Percentiles rank a stretch among this genome's conserved stretches.
phyloP scores from a whole-genome alignment of 2,797 vertebrate genomes.

The Rhadinocentrus ornatus region DNA sequence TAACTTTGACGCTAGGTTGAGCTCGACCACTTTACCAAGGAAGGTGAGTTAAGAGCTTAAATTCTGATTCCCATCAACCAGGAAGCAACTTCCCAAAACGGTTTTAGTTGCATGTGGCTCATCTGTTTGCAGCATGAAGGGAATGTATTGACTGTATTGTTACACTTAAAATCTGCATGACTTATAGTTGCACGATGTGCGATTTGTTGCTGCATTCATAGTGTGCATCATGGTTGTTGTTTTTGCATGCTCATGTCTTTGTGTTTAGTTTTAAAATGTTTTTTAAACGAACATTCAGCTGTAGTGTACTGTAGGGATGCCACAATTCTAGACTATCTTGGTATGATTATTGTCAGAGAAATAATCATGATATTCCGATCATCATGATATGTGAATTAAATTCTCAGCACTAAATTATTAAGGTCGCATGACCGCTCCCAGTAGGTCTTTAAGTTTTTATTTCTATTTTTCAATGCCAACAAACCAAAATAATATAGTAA shows the following conservation, averaged over 20 bases:
- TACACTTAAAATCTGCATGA: conserved; percentile 10
- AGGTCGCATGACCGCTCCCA: too few relatives aligned
- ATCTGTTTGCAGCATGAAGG: conserved; percentile 9
- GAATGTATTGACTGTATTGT: conserved; percentile 50
- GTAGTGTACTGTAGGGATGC: too few relatives aligned
- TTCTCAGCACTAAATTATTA: too few relatives aligned
- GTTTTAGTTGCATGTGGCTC: not conserved
- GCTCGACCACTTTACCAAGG: conserved; percentile 42
- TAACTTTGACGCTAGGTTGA: conserved; percentile 52
- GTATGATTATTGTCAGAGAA: too few relatives aligned
- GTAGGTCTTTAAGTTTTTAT: too few relatives aligned
- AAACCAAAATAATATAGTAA: too few relatives aligned
- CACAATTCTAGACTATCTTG: too few relatives aligned
- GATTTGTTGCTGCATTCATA: conserved; percentile 9
- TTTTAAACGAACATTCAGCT: not conserved
- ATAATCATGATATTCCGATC: too few relatives aligned
- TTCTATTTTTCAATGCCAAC: too few relatives aligned
- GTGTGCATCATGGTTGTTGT: too few relatives aligned
- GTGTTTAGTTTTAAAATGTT: conserved; percentile 7
- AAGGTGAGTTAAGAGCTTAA: conserved; percentile 77
- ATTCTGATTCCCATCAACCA: conserved; percentile 16
- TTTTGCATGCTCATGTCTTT: conserved; percentile 16
- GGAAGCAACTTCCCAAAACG: conserved; percentile 49
- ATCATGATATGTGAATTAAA: too few relatives aligned
- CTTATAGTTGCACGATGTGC: conserved; percentile 2